phyloP scores from a whole-genome alignment of 1,140 invertebrate species.

The Scaptodrosophila lebanonensis region DNA sequence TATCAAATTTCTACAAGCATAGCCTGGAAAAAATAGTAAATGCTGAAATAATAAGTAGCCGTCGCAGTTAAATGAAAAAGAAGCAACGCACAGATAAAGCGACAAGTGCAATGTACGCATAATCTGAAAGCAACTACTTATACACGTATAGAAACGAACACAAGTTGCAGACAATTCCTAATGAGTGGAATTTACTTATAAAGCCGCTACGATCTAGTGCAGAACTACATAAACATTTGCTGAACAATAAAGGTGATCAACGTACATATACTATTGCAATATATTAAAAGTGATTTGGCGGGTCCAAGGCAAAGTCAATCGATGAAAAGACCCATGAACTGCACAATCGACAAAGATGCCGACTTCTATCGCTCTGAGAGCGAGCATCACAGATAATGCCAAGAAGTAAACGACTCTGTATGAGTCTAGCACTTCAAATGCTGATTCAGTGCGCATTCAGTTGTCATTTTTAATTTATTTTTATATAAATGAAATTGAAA shows the following conservation, averaged over 20 bases:
- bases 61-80: constrained; percentile 34
- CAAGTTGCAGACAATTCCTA: background rate
- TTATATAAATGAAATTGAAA: too few relatives aligned
- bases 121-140: too few relatives aligned
- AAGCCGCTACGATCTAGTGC: background rate
- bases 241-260: background rate
- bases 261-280: constrained; percentile 46
- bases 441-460: too few relatives aligned
- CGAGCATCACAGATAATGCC: too few relatives aligned
- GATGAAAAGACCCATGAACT: constrained; percentile 39
- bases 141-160: constrained; percentile 13
- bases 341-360: constrained; percentile 28
- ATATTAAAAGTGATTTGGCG: constrained; percentile 52
- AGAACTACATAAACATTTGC: background rate
- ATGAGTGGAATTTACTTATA: too few relatives aligned
- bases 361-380: too few relatives aligned
- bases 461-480: too few relatives aligned
- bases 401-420: too few relatives aligned
- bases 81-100: background rate
- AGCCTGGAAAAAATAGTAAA: constrained; percentile 26
- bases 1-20: constrained; percentile 49
- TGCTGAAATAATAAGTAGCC: constrained; percentile 5
- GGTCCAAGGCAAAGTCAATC: constrained; percentile 27
- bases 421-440: too few relatives aligned
- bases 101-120: constrained; percentile 44